Evolutionary conservation across 2,113 vertebrate species (phyloP), one percentile per base, ranked within the genome.

Genomic region (Calyptomena viridis): DNA sequence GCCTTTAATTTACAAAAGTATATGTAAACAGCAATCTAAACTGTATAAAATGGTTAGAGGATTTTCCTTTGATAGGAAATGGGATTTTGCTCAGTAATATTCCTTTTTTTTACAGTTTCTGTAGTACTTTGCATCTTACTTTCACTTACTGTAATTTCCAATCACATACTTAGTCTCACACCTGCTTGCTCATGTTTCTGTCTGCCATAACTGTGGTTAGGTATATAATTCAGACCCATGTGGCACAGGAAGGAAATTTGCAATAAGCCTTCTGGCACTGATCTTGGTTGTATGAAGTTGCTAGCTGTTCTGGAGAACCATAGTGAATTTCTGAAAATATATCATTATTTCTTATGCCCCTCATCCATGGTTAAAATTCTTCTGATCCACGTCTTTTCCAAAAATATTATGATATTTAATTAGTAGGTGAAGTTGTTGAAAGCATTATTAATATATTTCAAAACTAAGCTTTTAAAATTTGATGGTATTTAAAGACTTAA

Each of bases 401-500:
- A 80, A 82, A 74, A 22, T 12, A 16, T 23, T 8, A 37, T 60
- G 6, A 9, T 86, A 63, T 80, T 64, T 90, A 85, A 62, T 89
- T 50, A 89, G 42, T 73, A 85, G 59, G 33, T 23, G 11, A 52
- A 67, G 37, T 81, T 93, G 46, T 87, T 62, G 25, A 37, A 76
- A 92, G 6, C 13, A 77, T 92, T 91, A 89, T 77, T 67, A 91
- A 7, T 81, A 18, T 76, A 62, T 88, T 84, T 94, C 75, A 46
- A 64, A 86, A 71, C 8, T 25, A 55, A 66, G 2, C 17, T 74
- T 91, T 82, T 31, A 63, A 94, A 67, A 60, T 79, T n/a, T 67
- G 83, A 30, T 79, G 84, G 50, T 49, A 58, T 85, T 96, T 95
- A 52, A 90, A 85, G 83, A 91, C 35, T 72, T 39, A 87, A 96